Percentiles rank a stretch among this genome's conserved stretches.
Conservation (phyloP, 2,113 vertebrate genomes). For the Pipra filicauda region DNA sequence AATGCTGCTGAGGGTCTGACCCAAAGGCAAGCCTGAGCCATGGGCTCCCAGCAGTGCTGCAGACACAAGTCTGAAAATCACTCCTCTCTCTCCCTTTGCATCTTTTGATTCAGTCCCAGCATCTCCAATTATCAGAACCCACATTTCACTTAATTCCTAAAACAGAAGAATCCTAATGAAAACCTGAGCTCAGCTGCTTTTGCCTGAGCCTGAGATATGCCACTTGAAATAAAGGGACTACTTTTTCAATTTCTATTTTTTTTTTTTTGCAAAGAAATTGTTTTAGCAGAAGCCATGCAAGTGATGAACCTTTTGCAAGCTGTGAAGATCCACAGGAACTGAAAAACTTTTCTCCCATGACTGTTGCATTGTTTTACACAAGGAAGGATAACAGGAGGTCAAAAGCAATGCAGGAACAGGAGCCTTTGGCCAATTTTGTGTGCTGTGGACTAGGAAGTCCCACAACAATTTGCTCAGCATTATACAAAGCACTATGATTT, state of each 20-base stretch:
- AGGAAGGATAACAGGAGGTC: constrained; percentile 20
- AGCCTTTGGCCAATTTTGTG: not conserved
- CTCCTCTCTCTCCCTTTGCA: not conserved
- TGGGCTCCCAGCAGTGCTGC: not conserved
- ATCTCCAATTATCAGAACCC: not conserved
- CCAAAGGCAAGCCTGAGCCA: not conserved
- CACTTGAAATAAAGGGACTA: not conserved
- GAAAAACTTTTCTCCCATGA: constrained; percentile 2
- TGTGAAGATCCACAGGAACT: constrained; percentile 45
- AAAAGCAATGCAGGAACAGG: constrained; percentile 14
- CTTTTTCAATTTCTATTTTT: not conserved
- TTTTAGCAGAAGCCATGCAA: not conserved
- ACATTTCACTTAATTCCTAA: not conserved
- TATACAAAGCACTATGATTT: not conserved
- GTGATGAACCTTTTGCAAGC: not conserved
- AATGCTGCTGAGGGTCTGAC: not conserved
- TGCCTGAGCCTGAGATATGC: not conserved
- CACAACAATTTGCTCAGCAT: not conserved
- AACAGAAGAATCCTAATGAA: not conserved
- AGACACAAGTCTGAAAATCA: not conserved
- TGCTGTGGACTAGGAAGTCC: not conserved
- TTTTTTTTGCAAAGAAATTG: constrained; percentile 18
- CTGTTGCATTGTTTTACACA: constrained; percentile 15
- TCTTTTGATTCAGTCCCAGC: not conserved
- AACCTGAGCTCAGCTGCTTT: not conserved